Base-by-base conservation (phyloP, 1,140 invertebrate genomes). In the Bombus huntii region DNA sequence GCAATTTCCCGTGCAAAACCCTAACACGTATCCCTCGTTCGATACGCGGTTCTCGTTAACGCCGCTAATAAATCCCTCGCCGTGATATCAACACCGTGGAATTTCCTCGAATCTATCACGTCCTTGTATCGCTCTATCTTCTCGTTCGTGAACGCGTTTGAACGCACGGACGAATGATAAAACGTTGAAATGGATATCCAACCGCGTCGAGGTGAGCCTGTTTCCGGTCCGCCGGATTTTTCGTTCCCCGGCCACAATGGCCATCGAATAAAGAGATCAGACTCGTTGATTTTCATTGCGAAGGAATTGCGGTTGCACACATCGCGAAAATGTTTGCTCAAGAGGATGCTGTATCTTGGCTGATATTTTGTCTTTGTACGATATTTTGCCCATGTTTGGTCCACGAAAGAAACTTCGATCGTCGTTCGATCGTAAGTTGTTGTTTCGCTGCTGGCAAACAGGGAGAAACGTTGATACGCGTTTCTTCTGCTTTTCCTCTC, bases 51-150 rank as follows among this genome's bases (percentile, higher is more conserved):
- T 65, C 75, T 77, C 75, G 75, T 77, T 77, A 76, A 53, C 34
- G 31, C 62, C 18, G 31, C 57, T 81, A 83, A 83, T 83, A 76
- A 83, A 83, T 83, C 59, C 34, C 18, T 66, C 42, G 4, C 22
- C 42, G 42, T 83, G 72, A 83, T 53, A 83, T 83, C 81, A 83
- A 47, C 72, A 31, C 42, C n/a, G 25, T 22, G 59, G 81, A 83
- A 83, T 83, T 83, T 39, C 81, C 72, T 83, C 44, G 62, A 68
- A 77, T 83, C 74, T 47, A 39, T 34, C 57, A n/a, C 68, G 70
- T 44, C 39, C 37, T 83, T 77, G 73, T 31, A 15, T 28, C 34
- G 62, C 9, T 39, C 25, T 44, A 59, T 76, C 74, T 73, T 34
- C 42, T 34, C 62, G 42, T 9, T 42, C 59, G 4, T 10, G 44